These are phyloP conservation scores for Elymnias hypermnestra DNA, from an alignment of 1,140 invertebrate genomes.

Conservation along the genomic window DNA sequence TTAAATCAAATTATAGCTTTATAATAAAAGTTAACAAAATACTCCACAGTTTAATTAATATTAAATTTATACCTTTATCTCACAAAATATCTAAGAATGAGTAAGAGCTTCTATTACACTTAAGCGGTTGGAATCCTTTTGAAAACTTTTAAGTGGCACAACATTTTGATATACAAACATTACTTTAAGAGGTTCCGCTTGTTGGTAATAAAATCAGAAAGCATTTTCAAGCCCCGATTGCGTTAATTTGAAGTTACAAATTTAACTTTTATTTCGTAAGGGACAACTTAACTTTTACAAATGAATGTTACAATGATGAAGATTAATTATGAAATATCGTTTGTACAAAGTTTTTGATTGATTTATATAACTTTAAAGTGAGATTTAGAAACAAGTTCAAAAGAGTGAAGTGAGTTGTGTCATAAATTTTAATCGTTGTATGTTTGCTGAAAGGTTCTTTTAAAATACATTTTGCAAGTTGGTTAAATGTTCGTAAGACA, in stretches of 20 bases:
- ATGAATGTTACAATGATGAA: slow-evolving; percentile 21
- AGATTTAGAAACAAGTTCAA: slow-evolving; percentile 8
- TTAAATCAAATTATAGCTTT: too few relatives aligned
- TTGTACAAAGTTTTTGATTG: slow-evolving; percentile 21
- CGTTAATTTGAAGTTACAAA: neutral
- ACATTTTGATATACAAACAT: too few relatives aligned
- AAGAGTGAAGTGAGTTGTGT: neutral
- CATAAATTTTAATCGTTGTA: slow-evolving; percentile 2
- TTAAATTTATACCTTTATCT: too few relatives aligned
- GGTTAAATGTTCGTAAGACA: too few relatives aligned
- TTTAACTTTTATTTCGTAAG: slow-evolving; percentile 13
- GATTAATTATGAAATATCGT: slow-evolving; percentile 24
- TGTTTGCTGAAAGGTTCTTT: neutral
- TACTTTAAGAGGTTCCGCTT: neutral
- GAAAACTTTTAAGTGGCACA: too few relatives aligned
- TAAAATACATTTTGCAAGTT: neutral
- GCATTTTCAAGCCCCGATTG: neutral
- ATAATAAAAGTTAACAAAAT: too few relatives aligned
- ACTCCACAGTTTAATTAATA: too few relatives aligned
- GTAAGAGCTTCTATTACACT: too few relatives aligned
- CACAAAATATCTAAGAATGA: too few relatives aligned
- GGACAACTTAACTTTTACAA: slow-evolving; percentile 11
- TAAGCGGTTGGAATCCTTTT: too few relatives aligned
- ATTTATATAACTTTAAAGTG: slow-evolving; percentile 16
- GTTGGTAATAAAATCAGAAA: neutral